A percentile compares a stretch with the other conserved stretches of the same genome.
Conservation (phyloP, 2,113 vertebrate genomes). For the Marcusenius ussheri region DNA sequence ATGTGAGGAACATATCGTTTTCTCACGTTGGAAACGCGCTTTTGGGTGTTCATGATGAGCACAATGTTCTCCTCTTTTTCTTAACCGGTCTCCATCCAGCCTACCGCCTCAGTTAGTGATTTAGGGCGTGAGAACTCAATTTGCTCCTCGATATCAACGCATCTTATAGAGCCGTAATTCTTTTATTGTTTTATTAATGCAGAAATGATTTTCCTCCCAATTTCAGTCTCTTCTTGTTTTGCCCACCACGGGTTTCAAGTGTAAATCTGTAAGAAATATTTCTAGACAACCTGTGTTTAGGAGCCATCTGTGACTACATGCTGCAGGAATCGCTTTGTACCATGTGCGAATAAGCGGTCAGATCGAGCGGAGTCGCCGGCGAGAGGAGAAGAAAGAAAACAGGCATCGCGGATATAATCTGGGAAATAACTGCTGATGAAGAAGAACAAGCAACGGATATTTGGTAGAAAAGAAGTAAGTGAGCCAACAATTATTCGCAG, state of each 20-base stretch:
- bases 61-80: background rate
- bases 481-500: background rate
- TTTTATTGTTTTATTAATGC: background rate
- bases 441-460: constrained; percentile 40
- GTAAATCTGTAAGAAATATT: background rate
- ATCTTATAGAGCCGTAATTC: background rate
- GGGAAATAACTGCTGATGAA: constrained; percentile 40
- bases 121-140: background rate
- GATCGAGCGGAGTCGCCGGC: background rate
- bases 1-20: background rate
- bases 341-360: background rate
- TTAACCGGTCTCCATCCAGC: background rate
- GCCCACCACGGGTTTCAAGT: background rate
- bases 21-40: background rate
- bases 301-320: background rate
- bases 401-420: background rate
- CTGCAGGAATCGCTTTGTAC: background rate
- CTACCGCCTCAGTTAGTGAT: background rate
- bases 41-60: background rate
- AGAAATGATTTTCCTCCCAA: background rate
- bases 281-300: background rate
- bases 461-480: constrained; percentile 64
- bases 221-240: background rate
- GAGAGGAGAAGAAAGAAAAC: background rate
- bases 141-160: background rate